Base-by-base conservation (phyloP, 2,888 invertebrate genomes). In the Lydus trimaculatus region DNA sequence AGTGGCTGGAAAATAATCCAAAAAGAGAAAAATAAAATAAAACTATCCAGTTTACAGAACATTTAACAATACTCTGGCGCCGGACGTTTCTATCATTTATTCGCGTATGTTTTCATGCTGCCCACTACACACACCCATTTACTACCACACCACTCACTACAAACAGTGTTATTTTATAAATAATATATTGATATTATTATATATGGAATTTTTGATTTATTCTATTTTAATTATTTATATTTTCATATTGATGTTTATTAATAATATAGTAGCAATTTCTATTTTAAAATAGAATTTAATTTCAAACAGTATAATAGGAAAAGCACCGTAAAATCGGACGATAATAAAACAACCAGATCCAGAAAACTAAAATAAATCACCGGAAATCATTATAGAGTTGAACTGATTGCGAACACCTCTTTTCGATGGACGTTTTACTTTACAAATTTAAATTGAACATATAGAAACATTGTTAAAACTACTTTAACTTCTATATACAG, bases 41-140 rank as follows among this genome's bases (percentile, higher is more conserved):
- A 72, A 73, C 72, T 75, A 75, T 72, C 73, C 66, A 73, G 72
- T 76, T 76, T 72, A 76, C 75, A 72, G 67, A 69, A 76, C 76
- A 76, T 76, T 75, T 71, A 76, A 74, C 74, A 74, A 75, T 73
- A 66, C 67, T 71, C 71, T 72, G 76, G 75, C 76, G 75, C 72
- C 75, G 74, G 73, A 72, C 72, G 69, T 67, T 70, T 71, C 66
- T 71, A 66, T 71, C 72, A 70, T 73, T 64, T 69, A 67, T 65
- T 72, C 65, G 68, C 67, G 67, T 65, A 63, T 59, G 63, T 60
- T 60, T 36, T 48, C 65, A 43, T 65, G 28, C 60, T 63, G 56
- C 31, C 59, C 69, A 65, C 62, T 43, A 65, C 13, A n/a, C 11
- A 48, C 48, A 17, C 17, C 17, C 17, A 48, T 20, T 39, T 48